Evolutionary conservation across 1,140 invertebrate genomes (phyloP).

Genomic region (Scaptomyza hsui): DNA sequence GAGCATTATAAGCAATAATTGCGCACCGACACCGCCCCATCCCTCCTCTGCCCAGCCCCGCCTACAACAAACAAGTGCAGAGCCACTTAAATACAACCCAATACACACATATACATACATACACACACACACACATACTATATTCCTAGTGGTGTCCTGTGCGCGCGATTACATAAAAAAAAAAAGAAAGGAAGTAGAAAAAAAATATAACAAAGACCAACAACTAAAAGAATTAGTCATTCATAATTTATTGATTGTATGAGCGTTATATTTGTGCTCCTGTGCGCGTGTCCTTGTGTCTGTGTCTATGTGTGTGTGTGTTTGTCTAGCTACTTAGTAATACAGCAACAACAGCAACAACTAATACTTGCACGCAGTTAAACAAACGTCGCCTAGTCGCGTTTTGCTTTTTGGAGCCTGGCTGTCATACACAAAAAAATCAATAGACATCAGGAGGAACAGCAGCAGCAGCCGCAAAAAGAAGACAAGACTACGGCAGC

Average conservation of each 20-base stretch:
- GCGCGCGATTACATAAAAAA: conserved; percentile 48
- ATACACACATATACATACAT: neutral
- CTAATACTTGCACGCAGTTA: conserved; percentile 36
- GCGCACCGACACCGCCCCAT: neutral
- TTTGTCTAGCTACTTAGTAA: neutral
- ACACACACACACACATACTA: neutral
- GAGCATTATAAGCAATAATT: conserved; percentile 20
- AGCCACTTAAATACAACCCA: neutral
- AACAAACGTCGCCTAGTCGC: conserved; percentile 35
- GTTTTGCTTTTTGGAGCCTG: conserved; percentile 25
- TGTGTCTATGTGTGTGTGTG: conserved; percentile 4
- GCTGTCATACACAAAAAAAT: conserved; percentile 38
- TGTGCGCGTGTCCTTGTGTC: conserved; percentile 6
- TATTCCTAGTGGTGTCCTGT: neutral
- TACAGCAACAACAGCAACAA: conserved; percentile 10
- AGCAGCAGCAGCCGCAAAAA: conserved; percentile 19
- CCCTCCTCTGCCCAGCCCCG: no score
- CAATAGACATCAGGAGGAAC: conserved; percentile 43
- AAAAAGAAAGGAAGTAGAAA: conserved; percentile 4
- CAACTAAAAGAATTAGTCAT: conserved; percentile 48
- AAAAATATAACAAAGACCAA: conserved; percentile 9
- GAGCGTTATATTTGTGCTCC: conserved; percentile 7
- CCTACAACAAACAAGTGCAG: no score
- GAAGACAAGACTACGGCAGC: conserved; percentile 31
- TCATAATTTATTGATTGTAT: conserved; percentile 55